Evolutionary conservation across 2,113 vertebrate species (phyloP).

Genomic region (Bufo gargarizans): DNA sequence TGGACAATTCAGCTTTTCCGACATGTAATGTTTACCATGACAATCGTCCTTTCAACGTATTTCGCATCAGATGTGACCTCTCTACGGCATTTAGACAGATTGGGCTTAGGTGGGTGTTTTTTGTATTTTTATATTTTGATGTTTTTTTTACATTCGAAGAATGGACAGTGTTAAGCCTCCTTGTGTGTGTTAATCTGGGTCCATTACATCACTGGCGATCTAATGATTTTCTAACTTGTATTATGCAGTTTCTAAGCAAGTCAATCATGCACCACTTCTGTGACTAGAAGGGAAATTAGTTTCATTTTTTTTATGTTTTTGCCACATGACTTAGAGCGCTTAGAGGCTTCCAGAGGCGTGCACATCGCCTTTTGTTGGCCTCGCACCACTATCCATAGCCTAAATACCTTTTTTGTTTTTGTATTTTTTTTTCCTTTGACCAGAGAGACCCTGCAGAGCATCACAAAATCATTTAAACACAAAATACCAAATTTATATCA

Average conservation of each 20-base stretch:
- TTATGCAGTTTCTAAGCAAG: not conserved
- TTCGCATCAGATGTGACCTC: not conserved
- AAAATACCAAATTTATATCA: slow-evolving; percentile 59
- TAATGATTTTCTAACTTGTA: not conserved
- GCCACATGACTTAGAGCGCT: too few relatives aligned
- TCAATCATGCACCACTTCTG: not conserved
- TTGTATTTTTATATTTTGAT: not conserved
- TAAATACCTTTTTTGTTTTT: not conserved
- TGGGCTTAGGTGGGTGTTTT: not conserved
- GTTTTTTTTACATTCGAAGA: not conserved
- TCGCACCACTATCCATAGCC: not conserved
- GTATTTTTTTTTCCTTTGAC: not conserved
- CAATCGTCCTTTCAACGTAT: not conserved
- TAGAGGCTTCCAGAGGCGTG: not conserved
- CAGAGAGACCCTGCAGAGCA: slow-evolving; percentile 47
- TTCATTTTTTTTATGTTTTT: not conserved
- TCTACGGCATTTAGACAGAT: not conserved
- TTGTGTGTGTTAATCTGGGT: not conserved
- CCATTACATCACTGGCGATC: not conserved
- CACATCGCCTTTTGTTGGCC: not conserved
- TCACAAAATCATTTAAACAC: slow-evolving; percentile 38
- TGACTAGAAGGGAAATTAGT: not conserved
- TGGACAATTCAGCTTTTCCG: not conserved
- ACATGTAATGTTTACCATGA: not conserved
- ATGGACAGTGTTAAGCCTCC: slow-evolving; percentile 1